Conservation (phyloP, 2,888 invertebrate genomes). For the Candidula unifasciata region DNA sequence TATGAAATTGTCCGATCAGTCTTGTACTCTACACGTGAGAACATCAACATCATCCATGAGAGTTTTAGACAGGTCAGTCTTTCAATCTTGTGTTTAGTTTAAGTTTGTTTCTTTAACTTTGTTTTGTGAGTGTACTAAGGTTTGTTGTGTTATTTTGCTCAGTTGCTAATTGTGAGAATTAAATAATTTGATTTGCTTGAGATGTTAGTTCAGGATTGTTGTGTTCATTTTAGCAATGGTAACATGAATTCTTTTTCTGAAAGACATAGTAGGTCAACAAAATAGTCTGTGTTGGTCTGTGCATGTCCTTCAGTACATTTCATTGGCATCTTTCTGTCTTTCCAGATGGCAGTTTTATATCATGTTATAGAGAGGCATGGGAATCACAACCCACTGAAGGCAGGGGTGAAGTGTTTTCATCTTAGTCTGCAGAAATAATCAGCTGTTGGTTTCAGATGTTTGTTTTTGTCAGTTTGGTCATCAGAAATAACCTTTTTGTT, state of each 20-base stretch:
- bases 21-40: slow-evolving; percentile 90
- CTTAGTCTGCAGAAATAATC: background rate
- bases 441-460: background rate
- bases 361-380: too few relatives aligned
- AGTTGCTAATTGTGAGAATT: background rate
- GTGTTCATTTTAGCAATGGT: too few relatives aligned
- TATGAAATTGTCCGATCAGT: slow-evolving; percentile 88
- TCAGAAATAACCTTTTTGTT: background rate
- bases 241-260: too few relatives aligned
- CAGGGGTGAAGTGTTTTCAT: too few relatives aligned
- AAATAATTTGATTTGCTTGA: too few relatives aligned
- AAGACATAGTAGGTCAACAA: too few relatives aligned
- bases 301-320: too few relatives aligned
- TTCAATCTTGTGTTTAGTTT: background rate
- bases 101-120: background rate
- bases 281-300: too few relatives aligned
- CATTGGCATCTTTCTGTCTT: too few relatives aligned
- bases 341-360: too few relatives aligned
- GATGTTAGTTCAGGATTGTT: too few relatives aligned
- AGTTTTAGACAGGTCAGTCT: slow-evolving; percentile 86
- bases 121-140: background rate
- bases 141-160: background rate
- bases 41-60: slow-evolving; percentile 96
- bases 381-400: too few relatives aligned
- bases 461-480: background rate